Conservation (phyloP, 2,888 invertebrate species). For the Augiades crinisus region DNA sequence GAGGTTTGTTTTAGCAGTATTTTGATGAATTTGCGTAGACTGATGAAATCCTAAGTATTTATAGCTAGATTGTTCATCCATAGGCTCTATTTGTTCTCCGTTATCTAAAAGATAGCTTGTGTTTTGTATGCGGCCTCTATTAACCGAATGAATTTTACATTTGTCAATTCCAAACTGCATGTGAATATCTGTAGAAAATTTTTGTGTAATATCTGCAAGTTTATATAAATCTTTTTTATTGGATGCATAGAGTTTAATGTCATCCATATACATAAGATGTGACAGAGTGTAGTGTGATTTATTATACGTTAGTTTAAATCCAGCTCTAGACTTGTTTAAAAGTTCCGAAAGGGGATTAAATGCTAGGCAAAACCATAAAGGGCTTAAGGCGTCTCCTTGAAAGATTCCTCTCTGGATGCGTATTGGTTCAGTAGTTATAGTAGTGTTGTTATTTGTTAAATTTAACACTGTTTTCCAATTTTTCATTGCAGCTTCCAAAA, state of each 20-base stretch:
- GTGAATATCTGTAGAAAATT: background rate
- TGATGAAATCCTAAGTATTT: background rate
- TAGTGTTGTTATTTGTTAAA: background rate
- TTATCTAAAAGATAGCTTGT: conserved; percentile 4
- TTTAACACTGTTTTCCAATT: background rate
- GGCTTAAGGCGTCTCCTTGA: conserved; percentile 21
- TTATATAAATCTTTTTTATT: background rate
- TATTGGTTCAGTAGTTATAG: conserved; percentile 9
- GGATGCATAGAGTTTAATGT: background rate
- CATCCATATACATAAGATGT: background rate
- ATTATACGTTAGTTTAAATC: background rate
- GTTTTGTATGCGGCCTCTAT: conserved; percentile 2
- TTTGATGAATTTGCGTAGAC: background rate
- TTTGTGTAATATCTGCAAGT: background rate
- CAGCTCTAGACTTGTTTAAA: background rate
- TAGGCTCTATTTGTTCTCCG: conserved; percentile 17
- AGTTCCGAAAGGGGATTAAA: background rate
- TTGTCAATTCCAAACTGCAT: background rate
- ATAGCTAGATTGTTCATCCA: conserved; percentile 2
- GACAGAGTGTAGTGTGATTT: background rate
- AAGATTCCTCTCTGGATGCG: conserved; percentile 27
- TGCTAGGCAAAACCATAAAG: background rate
- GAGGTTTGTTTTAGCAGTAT: too few relatives aligned
- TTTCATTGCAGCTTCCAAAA: background rate
- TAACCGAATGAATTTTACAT: background rate